Base-by-base conservation (phyloP, 2,797 vertebrate genomes). In the Smutsia temminckii region DNA sequence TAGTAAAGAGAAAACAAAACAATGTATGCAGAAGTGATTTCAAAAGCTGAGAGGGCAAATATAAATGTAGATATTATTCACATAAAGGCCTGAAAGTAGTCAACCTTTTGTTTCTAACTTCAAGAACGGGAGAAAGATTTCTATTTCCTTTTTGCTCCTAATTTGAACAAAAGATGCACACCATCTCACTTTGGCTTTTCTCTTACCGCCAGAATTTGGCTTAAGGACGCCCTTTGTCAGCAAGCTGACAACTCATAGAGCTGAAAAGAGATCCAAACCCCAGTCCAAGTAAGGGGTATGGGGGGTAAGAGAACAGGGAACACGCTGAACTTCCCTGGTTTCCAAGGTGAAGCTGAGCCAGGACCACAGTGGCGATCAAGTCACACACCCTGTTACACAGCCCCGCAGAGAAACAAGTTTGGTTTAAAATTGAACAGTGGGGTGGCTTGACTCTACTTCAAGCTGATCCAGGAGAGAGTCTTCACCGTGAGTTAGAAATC, bases 91-190 rank as follows among this genome's bases (percentile, higher is more conserved):
- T 87, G 29, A 71, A 75, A 34, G 53, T 66, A 80, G 25, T 87
- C 80, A 61, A 61, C 7, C 23, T 85, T 95, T 87, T 40, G 11
- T 78, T 93, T 93, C 77, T 66, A 17, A 81, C 21, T 75, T 74
- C 37, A 88, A 40, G 42, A 10, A 14, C n/a, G 20, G 21, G 49
- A 90, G 53, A 63, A 88, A 85, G 23, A 14, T n/a, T 74, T 57
- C 16, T 8, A 21, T 37, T 75, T 93, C n/a, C 74, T 86, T 91
- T 91, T 57, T 51, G 53, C 8, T 13, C 12, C 95, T 83, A 53
- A 49, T 69, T 66, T 49, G 64, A 90, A 86, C 69, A 75, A 71
- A 95, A 85, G 42, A 64, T 59, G 63, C 55, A 94, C 61, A 85
- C 27, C 63, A 46, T 57, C 34, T 85, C 40, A 83, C 49, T 69